Evolutionary conservation across 2,113 vertebrate species (phyloP), one percentile per base, ranked within the genome.

Genomic region (Plecotus auritus): DNA sequence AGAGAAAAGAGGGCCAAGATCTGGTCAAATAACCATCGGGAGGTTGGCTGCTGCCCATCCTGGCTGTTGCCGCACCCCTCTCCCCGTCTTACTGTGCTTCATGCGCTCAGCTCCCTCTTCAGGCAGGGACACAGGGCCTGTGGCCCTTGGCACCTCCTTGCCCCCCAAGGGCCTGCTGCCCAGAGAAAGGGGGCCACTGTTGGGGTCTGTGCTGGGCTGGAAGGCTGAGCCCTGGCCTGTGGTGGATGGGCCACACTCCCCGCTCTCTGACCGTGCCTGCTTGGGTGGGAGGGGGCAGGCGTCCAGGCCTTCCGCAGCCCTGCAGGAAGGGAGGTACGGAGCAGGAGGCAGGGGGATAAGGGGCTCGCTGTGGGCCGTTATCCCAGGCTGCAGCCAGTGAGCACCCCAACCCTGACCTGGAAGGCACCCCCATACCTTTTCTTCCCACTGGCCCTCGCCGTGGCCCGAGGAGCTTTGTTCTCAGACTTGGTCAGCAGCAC

Each of bases 101-200:
- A 98, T 99, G 96, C 99, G 98, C 96, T 99, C 99, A 0, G 99
- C 99, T 95, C 99, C 99, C 96, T 99, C 99, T 66, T 99, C 99
- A 0, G 98, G 98, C 20, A 97, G 98, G 0, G 98, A 97, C 40
- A 98, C 95, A 7, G 99, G 97, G 88, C 98, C 98, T 95, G 98
- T 95, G 78, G 70, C 96, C 42, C 67, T 98, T 13, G 98, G 96
- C 0, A 95, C 96, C 28, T 99, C 99, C 91, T 98, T 98, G 95
- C 98, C 98, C 0, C 98, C 98, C 0, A 96, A 95, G 73, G 98
- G 97, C 76, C 97, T 97, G 16, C 95, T 93, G 0, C 98, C 95
- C 26, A 94, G 96, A 92, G 97, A 89, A 37, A 97, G 97, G 1
- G 97, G 90, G 12, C 97, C 94, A 64, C 95, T 47, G 0, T 97